These are phyloP conservation scores for Cercopithecus diana DNA, from an alignment of 2,797 vertebrate species.

Conservation along the genomic window DNA sequence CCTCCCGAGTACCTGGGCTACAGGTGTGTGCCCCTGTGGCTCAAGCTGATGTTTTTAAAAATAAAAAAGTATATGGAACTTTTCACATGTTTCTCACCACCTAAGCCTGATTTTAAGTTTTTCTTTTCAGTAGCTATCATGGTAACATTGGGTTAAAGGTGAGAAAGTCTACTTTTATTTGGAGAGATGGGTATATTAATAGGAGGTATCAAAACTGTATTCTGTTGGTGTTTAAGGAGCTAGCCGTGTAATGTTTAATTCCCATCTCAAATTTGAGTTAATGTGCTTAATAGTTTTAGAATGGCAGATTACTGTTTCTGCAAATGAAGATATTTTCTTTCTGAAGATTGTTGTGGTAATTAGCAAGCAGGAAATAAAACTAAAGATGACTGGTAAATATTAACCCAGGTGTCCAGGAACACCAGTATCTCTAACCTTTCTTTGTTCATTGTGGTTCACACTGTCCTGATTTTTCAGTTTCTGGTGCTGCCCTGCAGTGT, in stretches of 20 bases:
- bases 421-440: background rate
- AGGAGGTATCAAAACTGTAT: background rate
- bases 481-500: background rate
- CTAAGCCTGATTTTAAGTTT: background rate
- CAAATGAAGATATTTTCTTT: constrained; percentile 48
- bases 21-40: background rate
- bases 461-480: background rate
- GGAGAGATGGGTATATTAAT: background rate
- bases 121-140: background rate
- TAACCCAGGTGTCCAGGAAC: constrained; percentile 15
- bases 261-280: constrained; percentile 35
- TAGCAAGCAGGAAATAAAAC: constrained; percentile 36
- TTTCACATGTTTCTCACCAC: background rate
- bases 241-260: background rate
- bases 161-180: background rate
- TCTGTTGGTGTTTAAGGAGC: background rate
- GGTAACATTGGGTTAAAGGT: background rate
- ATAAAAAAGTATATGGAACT: background rate
- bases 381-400: constrained; percentile 43
- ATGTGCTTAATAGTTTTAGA: constrained; percentile 13
- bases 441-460: background rate
- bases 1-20: background rate
- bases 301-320: constrained; percentile 33
- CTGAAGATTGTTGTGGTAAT: constrained; percentile 46
- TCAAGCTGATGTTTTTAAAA: background rate